Percentiles rank a stretch among this genome's conserved stretches.
Evolutionary conservation across 2,888 invertebrate genomes (phyloP).

Genomic region (Phaonia tiefii): DNA sequence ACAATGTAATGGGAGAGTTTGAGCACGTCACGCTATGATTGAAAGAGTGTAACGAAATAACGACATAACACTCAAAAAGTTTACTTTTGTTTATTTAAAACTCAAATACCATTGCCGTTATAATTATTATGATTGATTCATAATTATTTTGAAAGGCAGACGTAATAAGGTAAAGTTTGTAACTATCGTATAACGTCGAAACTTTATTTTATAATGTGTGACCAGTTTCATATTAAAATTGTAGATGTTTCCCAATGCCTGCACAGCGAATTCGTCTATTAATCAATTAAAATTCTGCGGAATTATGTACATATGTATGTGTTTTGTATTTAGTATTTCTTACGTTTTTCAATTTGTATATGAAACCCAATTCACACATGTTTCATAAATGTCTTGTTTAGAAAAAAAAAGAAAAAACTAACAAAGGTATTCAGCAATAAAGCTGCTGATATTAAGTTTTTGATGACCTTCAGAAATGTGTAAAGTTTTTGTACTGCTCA

Average conservation of each 20-base stretch:
- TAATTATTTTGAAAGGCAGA: too few relatives aligned
- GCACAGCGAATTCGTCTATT: too few relatives aligned
- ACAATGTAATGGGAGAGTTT: constrained; percentile 14
- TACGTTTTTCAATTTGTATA: not conserved
- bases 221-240: not conserved
- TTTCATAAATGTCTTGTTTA: constrained; percentile 7
- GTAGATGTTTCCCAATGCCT: too few relatives aligned
- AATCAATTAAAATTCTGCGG: too few relatives aligned
- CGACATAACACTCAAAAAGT: constrained; percentile 30
- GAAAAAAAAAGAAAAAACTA: constrained; percentile 15
- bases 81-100: too few relatives aligned
- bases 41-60: constrained; percentile 56
- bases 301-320: too few relatives aligned
- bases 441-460: constrained; percentile 23
- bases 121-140: too few relatives aligned
- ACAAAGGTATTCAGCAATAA: not conserved
- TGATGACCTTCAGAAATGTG: constrained; percentile 32
- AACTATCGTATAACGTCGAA: too few relatives aligned
- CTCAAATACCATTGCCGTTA: too few relatives aligned
- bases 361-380: not conserved
- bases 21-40: constrained; percentile 60
- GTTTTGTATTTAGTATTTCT: not conserved
- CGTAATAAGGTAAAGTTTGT: too few relatives aligned
- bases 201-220: not conserved
- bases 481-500: constrained; percentile 26